phyloP scores from a whole-genome alignment of 2,113 vertebrate species.

The Periophthalmus modestus region DNA sequence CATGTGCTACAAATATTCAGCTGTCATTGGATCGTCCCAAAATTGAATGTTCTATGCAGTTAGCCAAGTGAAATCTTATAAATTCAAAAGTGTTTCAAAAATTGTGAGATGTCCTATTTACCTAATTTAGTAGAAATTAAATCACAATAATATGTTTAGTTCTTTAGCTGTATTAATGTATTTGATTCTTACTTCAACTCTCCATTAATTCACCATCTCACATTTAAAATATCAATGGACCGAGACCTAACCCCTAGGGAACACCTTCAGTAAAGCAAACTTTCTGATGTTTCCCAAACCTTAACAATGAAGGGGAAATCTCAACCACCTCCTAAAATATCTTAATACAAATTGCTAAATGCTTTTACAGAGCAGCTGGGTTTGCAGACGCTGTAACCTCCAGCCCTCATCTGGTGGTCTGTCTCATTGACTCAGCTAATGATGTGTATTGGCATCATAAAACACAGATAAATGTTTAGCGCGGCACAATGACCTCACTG shows the following conservation, averaged over 20 bases:
- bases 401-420: conserved; percentile 53
- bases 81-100: too few species aligned
- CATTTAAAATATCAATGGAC: not conserved
- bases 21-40: too few species aligned
- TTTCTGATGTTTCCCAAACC: not conserved
- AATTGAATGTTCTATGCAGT: too few species aligned
- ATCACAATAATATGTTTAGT: too few species aligned
- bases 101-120: too few species aligned
- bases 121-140: too few species aligned
- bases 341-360: conserved; percentile 24
- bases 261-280: not conserved
- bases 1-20: too few species aligned
- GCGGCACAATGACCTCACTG: conserved; percentile 71
- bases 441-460: conserved; percentile 44
- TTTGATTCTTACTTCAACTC: too few species aligned
- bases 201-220: not conserved
- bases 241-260: not conserved
- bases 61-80: too few species aligned
- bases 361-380: conserved; percentile 6
- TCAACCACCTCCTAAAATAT: conserved; percentile 29
- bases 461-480: conserved; percentile 69
- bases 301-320: not conserved
- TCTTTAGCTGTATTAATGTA: too few species aligned
- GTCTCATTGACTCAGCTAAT: conserved; percentile 47
- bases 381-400: conserved; percentile 20